These are phyloP conservation scores for Columba guinea DNA, from an alignment of 2,797 vertebrate species.

Conservation along the genomic window DNA sequence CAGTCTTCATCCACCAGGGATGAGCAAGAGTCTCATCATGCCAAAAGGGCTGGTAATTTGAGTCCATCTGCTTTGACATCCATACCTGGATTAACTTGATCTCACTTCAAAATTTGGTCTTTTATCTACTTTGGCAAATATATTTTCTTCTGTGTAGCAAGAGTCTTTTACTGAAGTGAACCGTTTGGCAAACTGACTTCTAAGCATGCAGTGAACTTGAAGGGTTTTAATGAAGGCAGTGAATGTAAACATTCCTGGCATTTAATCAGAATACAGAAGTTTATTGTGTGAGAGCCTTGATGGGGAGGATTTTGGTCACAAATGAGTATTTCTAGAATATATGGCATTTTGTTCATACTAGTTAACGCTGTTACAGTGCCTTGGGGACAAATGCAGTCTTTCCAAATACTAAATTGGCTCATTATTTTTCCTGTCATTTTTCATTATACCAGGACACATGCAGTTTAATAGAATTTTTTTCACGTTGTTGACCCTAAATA, in stretches of 20 bases:
- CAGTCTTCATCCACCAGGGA: not conserved
- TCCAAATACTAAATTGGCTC: not conserved
- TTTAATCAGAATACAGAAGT: not conserved
- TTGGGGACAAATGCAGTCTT: not conserved
- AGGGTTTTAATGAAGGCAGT: not conserved
- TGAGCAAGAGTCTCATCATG: not conserved
- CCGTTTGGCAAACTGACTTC: not conserved
- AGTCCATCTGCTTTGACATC: not conserved
- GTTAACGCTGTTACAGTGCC: not conserved
- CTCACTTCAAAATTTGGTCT: not conserved
- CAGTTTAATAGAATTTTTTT: not conserved
- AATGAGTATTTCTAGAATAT: not conserved
- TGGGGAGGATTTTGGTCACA: not conserved
- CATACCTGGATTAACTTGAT: not conserved
- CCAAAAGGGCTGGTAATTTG: not conserved
- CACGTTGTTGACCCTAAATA: not conserved
- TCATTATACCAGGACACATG: not conserved
- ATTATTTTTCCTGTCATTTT: not conserved
- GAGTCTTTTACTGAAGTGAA: not conserved
- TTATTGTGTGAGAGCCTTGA: not conserved
- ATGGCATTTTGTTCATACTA: not conserved
- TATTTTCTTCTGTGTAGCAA: not conserved
- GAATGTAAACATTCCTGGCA: not conserved
- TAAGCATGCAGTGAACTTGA: not conserved
- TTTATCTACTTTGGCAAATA: not conserved